Conservation (phyloP, 2,888 invertebrate species). For the Polydrusus pterygomalis region DNA sequence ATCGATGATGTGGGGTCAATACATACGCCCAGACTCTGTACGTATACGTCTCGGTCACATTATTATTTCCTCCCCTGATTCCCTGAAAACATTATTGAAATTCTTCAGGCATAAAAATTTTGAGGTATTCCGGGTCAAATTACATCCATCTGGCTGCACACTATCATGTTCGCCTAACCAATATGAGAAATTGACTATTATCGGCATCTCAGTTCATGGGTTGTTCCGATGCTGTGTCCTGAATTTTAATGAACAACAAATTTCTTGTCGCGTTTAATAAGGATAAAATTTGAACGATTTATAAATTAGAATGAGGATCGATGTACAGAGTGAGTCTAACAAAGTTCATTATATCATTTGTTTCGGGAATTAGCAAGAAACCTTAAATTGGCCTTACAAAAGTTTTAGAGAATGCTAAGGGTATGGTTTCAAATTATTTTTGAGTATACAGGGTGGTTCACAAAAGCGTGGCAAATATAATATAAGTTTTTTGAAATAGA, state of each 20-base stretch:
- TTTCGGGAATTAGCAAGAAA: too few species aligned
- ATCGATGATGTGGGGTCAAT: too few species aligned
- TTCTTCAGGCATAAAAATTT: constrained; percentile 19
- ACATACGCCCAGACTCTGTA: too few species aligned
- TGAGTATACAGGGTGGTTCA: too few species aligned
- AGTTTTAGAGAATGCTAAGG: too few species aligned
- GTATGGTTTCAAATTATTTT: too few species aligned
- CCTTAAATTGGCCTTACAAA: too few species aligned
- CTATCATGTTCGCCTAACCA: constrained; percentile 17
- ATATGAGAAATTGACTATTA: constrained; percentile 33
- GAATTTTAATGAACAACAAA: constrained; percentile 15
- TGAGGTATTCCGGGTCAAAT: constrained; percentile 17
- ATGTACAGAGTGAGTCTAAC: too few species aligned
- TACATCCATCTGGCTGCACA: constrained; percentile 24
- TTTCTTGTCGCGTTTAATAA: constrained; percentile 8
- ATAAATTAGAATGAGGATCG: background rate
- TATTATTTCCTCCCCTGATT: background rate
- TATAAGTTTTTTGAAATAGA: too few species aligned
- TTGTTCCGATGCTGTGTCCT: constrained; percentile 3
- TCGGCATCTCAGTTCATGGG: constrained; percentile 21
- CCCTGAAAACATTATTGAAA: constrained; percentile 10
- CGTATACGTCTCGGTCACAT: background rate
- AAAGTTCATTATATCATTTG: too few species aligned
- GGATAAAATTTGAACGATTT: background rate
- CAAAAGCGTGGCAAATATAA: too few species aligned